Evolutionary conservation across 2,113 vertebrate species (phyloP), one percentile per base, ranked within the genome.

Genomic region (Proterorhinus semilunaris): DNA sequence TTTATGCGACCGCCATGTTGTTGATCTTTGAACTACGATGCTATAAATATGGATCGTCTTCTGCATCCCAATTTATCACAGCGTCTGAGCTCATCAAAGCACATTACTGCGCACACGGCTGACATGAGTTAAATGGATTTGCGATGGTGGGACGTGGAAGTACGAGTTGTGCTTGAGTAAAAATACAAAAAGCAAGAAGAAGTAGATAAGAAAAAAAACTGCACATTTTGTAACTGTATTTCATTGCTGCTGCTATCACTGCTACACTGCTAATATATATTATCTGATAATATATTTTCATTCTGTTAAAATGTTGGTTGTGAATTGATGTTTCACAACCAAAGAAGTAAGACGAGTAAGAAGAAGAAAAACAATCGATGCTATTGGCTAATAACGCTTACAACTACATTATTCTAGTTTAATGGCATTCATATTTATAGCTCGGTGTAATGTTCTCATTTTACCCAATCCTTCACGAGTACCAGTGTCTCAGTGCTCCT

Each of bases 61-160:
- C 74, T 79, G 76, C 65, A 9, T 68, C 50, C 53, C 72, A 51
- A 80, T 86, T 72, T 66, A 90, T 91, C 85, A 83, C 2, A 7
- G 36, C 49, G 68, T 55, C 67, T 68, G 78, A 79, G 82, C 84
- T 81, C 64, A 62, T 59, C 66, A 43, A 68, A 69, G 61, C 62
- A 66, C 76, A 77, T 73, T 68, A 58, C 68, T 11, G 51, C 74
- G 65, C 72, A 58, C 81, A 83, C 47, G 49, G 59, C 46, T 84
- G 82, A 90, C 36, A 52, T 68, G 48, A 67, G 62, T 57, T 47
- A 55, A 85, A 75, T 43, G 10, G 17, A 54, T 69, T 73, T 59
- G 36, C 72, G 76, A 82, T 86, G 46, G 67, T 58, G 55, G 42
- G 52, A 16, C 0, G 52, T 36, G 54, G 9, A 27, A 57, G 27